Evolutionary conservation across 1,140 invertebrate genomes (phyloP), one percentile per base, ranked within the genome.

Genomic region (Bombus consobrinus): DNA sequence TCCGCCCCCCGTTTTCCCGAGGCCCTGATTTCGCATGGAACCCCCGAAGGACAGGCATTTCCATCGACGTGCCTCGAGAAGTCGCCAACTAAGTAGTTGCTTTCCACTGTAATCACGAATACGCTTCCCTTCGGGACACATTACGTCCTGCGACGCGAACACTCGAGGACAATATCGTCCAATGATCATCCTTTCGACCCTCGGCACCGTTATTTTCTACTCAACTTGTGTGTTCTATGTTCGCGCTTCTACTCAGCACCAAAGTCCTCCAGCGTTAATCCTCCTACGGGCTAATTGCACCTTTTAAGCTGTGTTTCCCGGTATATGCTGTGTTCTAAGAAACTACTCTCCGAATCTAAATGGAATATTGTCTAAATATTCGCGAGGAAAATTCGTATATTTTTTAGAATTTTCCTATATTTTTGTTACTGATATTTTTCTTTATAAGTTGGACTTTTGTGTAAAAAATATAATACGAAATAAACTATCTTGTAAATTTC

Each of bases 31-130:
- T 81, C 73, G 37, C 71, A 43, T 28, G 39, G 22, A 78, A 25
- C 79, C 73, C 75, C 66, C 68, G 39, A 43, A 62, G 75, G 72
- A 32, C 41, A 32, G 74, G 41, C 87, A 53, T 82, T 86, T 76
- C 59, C 87, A 79, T 82, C 80, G 81, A 79, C 74, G 75, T 82
- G 41, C 68, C 53, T 64, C 57, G 74, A 72, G 53, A 83, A 84
- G 66, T 86, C 86, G 85, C 69, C 74, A 62, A 81, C 81, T 83
- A 83, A 80, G 88, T 83, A 81, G 77, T 86, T 77, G 80, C 81
- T 84, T 78, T 89, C 85, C 77, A 59, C 77, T 59, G 87, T 81
- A 87, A 89, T 90, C 84, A 85, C 80, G 88, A 89, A 83, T 89
- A 89, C 74, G 39, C 80, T 53, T 62, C 57, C 81, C 69, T 47